Percentiles rank a stretch among this genome's conserved stretches.
phyloP scores from a whole-genome alignment of 2,113 vertebrate genomes.

The Lepus europaeus region DNA sequence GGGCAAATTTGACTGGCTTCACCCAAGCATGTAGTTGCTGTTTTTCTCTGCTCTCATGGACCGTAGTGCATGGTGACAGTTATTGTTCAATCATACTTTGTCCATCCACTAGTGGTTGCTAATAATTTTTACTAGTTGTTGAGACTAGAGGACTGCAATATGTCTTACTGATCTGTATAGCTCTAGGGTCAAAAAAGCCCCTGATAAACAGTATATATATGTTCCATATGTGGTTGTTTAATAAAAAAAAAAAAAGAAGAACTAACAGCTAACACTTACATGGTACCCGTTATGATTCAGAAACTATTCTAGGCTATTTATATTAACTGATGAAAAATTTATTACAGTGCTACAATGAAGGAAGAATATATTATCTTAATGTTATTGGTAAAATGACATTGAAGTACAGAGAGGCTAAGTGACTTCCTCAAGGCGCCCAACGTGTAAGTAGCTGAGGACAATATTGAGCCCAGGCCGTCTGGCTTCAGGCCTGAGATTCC shows the following conservation, averaged over 20 bases:
- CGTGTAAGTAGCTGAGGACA: neutral
- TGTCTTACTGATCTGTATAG: neutral
- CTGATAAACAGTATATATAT: neutral
- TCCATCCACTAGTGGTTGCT: neutral
- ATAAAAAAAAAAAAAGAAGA: neutral
- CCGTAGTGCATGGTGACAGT: neutral
- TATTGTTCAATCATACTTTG: neutral
- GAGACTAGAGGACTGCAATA: neutral
- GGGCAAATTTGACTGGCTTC: neutral
- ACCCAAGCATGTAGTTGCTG: neutral
- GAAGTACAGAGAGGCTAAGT: neutral
- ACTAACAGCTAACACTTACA: conserved; percentile 4
- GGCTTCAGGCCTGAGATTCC: neutral
- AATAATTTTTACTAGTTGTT: conserved; percentile 6
- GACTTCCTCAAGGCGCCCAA: neutral
- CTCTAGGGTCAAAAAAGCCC: neutral
- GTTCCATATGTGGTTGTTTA: neutral
- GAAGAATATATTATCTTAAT: neutral
- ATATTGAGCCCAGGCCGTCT: neutral
- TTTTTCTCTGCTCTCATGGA: neutral
- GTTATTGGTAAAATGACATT: neutral
- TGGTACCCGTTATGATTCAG: neutral
- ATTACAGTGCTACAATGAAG: neutral
- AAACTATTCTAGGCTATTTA: conserved; percentile 30
- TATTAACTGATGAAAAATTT: conserved; percentile 15